Evolutionary conservation across 2,888 invertebrate species (phyloP), one percentile per base, ranked within the genome.

Genomic region (Aphelenchoides bicaudatus): DNA sequence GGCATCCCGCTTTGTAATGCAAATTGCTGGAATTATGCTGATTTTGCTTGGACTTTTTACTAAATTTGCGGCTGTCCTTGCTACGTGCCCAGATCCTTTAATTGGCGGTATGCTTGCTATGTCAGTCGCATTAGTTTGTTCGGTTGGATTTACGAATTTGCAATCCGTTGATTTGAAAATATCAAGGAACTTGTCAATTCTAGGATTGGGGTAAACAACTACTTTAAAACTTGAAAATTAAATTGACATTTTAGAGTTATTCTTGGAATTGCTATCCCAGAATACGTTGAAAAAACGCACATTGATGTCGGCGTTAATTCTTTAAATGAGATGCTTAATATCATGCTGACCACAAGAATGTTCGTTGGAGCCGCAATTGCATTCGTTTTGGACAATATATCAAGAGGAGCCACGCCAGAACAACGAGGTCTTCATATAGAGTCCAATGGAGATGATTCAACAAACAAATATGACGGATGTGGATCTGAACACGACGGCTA

Each of bases 291-390:
- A 19, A 13, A 13, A 8, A 30, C 37, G 19, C 60, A 61, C 10
- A 13, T 60, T 31, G 19, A 16, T 6, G 62, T 62, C 23, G 63
- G 62, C 39, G 10, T 27, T n/a, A 23, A 49, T 1, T 58, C 63
- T 13, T 8, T 71, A 25, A 69, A 76, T 51, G 46, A 66, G 16
- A 58, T 69, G 25, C 52, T 75, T 29, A 71, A 70, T 51, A 71
- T 73, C 63, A 58, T 75, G 49, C 58, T 76, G 6, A 66, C 62
- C 39, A 75, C 71, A 31, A 62, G 67, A 59, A 75, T 76, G 75
- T 61, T 82, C 62, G 79, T 82, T 3, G 82, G 81, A 3, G 82
- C 82, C 1, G 43, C 79, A 1, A 43, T 78, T 4, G 82, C 81
- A 0, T 81, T 81, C 57, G 58, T 82, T 30, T 67, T 82, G 31